Conservation (phyloP, 1,140 invertebrate species). For the Teleopsis dalmanni region DNA sequence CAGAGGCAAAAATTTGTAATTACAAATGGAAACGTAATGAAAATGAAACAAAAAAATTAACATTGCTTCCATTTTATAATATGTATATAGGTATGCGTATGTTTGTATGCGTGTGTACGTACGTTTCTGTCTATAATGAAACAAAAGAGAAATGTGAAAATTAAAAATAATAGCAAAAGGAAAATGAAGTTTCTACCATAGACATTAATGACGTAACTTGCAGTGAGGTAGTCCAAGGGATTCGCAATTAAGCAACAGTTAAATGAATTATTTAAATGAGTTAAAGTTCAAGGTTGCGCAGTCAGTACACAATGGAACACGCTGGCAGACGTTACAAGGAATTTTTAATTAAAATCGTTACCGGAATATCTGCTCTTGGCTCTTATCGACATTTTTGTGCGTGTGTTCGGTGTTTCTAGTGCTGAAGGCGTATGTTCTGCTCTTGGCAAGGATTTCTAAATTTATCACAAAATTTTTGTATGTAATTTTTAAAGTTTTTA, state of each 20-base stretch:
- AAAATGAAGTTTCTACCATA: neutral
- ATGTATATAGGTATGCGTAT: neutral
- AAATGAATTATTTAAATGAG: conserved; percentile 33
- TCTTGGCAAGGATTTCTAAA: too few species aligned
- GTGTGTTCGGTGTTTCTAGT: too few species aligned
- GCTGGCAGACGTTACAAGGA: conserved; percentile 2
- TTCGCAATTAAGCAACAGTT: conserved; percentile 43
- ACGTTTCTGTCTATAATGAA: neutral
- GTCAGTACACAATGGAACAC: too few species aligned
- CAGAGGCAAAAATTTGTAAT: neutral
- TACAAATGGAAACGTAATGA: conserved; percentile 1
- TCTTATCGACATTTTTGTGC: too few species aligned
- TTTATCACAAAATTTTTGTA: too few species aligned
- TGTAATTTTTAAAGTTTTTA: too few species aligned
- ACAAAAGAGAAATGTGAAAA: neutral
- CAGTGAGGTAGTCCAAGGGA: conserved; percentile 10
- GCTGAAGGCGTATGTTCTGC: too few species aligned
- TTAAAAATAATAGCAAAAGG: too few species aligned
- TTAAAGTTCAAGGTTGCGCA: conserved; percentile 45
- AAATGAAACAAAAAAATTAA: conserved; percentile 7
- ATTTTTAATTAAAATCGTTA: too few species aligned
- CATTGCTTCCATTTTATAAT: conserved; percentile 2
- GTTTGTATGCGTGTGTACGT: neutral
- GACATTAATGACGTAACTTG: conserved; percentile 11
- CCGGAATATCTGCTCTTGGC: too few species aligned